Evolutionary conservation across 2,888 invertebrate genomes (phyloP).

Genomic region (Perizoma affinitatum): DNA sequence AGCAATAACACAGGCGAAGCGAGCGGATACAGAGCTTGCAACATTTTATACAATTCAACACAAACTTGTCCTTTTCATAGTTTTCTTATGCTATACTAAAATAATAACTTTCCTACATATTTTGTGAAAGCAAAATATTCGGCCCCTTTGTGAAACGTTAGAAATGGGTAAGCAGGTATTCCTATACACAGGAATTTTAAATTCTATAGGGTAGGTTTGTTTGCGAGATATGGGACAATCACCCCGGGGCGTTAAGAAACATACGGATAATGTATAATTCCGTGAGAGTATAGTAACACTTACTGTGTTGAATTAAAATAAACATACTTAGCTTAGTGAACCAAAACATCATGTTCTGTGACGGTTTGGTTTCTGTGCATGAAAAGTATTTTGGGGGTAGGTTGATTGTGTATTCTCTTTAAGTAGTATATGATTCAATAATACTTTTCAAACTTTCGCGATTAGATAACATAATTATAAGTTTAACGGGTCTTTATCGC

Average conservation of each 20-base stretch:
- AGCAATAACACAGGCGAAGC: slow-evolving; percentile 69
- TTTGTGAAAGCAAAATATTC: slow-evolving; percentile 25
- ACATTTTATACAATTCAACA: slow-evolving; percentile 48
- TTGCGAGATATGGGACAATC: slow-evolving; percentile 43
- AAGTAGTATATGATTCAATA: too few species aligned
- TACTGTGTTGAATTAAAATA: slow-evolving; percentile 62
- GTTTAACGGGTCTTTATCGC: too few species aligned
- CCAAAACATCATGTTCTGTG: slow-evolving; percentile 45
- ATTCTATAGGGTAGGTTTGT: slow-evolving; percentile 23
- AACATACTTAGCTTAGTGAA: slow-evolving; percentile 41
- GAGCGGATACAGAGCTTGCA: slow-evolving; percentile 52
- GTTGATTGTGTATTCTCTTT: too few species aligned
- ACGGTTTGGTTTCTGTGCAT: too few species aligned
- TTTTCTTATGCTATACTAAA: slow-evolving; percentile 18
- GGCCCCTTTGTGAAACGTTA: slow-evolving; percentile 20
- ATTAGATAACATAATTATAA: too few species aligned
- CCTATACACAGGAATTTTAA: slow-evolving; percentile 20
- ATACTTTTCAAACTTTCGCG: too few species aligned
- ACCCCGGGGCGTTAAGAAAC: slow-evolving; percentile 58
- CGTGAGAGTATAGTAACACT: slow-evolving; percentile 72
- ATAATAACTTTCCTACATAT: slow-evolving; percentile 28
- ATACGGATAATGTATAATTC: slow-evolving; percentile 78
- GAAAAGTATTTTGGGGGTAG: too few species aligned
- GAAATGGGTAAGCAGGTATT: slow-evolving; percentile 18
- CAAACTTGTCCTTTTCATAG: slow-evolving; percentile 21